A percentile compares a stretch with the other conserved stretches of the same genome.
Evolutionary conservation across 1,140 invertebrate species (phyloP).

Genomic region (Helicoverpa zea): DNA sequence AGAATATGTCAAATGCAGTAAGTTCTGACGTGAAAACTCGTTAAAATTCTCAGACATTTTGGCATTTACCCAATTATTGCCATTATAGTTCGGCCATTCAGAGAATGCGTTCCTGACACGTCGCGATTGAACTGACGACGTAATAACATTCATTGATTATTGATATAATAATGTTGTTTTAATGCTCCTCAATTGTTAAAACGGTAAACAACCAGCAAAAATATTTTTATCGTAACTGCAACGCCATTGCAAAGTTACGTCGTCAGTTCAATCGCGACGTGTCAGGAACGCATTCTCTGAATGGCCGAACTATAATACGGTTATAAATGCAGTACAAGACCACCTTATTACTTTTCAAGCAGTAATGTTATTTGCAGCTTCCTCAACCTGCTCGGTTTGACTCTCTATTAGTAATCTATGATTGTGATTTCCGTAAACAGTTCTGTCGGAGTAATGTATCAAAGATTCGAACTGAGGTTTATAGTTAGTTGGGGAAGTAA

Average conservation of each 20-base stretch:
- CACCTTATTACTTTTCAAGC: conserved; percentile 26
- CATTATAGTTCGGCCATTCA: no score
- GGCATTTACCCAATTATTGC: conserved; percentile 54
- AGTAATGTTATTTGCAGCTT: conserved; percentile 20
- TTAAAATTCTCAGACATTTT: conserved; percentile 60
- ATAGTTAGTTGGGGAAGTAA: conserved; percentile 14
- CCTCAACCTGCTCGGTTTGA: conserved; percentile 15
- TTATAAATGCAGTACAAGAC: conserved; percentile 23
- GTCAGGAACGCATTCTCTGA: no score
- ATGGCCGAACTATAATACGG: no score
- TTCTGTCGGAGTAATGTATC: conserved; percentile 18
- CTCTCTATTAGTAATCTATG: conserved; percentile 49
- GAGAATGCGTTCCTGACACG: no score
- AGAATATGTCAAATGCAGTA: conserved; percentile 25
- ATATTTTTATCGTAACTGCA: no score
- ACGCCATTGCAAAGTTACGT: no score
- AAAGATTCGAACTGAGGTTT: conserved; percentile 35
- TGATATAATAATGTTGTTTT: no score
- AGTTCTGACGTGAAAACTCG: conserved; percentile 33
- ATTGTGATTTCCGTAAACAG: conserved; percentile 52
- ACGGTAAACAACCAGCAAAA: no score
- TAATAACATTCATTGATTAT: no score
- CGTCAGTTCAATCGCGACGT: no score
- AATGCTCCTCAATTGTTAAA: no score
- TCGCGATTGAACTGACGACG: no score